Conservation (phyloP, 2,888 invertebrate genomes). For the Drosophila barbarae region DNA sequence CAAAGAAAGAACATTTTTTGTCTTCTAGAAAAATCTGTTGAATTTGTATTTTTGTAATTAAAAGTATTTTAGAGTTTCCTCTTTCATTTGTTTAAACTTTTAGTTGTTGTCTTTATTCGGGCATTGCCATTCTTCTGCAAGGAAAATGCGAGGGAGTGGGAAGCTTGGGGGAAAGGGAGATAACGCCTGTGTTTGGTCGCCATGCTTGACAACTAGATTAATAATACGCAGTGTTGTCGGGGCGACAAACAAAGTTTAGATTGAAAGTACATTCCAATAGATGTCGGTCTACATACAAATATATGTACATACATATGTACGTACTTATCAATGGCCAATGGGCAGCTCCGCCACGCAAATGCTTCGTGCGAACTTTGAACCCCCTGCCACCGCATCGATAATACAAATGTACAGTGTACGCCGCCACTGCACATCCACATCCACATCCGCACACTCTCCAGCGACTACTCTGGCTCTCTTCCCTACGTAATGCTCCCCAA, state of each 20-base stretch:
- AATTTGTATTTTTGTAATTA: too few relatives aligned
- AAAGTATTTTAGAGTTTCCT: neutral
- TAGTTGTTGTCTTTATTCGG: neutral
- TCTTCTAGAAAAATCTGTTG: too few relatives aligned
- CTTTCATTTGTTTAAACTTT: neutral
- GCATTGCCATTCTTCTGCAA: neutral
- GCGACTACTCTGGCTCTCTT: slow-evolving; percentile 1
- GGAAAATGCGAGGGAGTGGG: neutral
- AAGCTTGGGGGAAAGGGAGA: slow-evolving; percentile 3
- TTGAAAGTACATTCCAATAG: slow-evolving; percentile 37
- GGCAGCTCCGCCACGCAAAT: slow-evolving; percentile 31
- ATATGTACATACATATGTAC: neutral
- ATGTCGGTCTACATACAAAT: neutral
- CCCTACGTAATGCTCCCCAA: slow-evolving; percentile 21
- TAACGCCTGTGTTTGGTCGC: slow-evolving; percentile 26
- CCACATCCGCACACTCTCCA: slow-evolving; percentile 1
- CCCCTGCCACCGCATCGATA: slow-evolving; percentile 36
- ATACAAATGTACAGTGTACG: slow-evolving; percentile 10
- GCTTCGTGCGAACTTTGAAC: slow-evolving; percentile 47
- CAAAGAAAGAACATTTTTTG: too few relatives aligned
- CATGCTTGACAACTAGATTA: slow-evolving; percentile 67
- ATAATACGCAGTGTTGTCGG: slow-evolving; percentile 28
- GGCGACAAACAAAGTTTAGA: slow-evolving; percentile 37
- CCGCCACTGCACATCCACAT: slow-evolving; percentile 18
- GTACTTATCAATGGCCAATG: slow-evolving; percentile 39